phyloP scores from a whole-genome alignment of 1,140 invertebrate species.

The Cherax quadricarinatus region DNA sequence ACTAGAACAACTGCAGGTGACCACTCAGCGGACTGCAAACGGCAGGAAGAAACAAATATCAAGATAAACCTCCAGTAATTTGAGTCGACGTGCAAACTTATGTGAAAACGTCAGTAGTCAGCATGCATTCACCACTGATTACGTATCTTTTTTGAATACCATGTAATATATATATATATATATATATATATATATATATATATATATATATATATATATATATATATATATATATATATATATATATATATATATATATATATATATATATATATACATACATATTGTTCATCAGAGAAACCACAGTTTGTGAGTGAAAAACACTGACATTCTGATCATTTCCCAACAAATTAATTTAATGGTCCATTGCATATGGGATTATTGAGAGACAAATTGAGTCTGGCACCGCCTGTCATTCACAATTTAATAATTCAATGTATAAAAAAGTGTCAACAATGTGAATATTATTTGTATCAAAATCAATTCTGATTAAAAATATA shows the following conservation, averaged over 20 bases:
- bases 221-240: background rate
- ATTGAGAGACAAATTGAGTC: background rate
- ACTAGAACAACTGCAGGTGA: too few relatives aligned
- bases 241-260: background rate
- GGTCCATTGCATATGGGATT: background rate
- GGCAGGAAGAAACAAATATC: too few relatives aligned
- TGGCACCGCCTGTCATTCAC: background rate
- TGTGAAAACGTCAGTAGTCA: too few relatives aligned
- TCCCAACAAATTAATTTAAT: background rate
- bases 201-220: background rate
- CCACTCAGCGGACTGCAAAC: too few relatives aligned
- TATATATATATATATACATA: too few relatives aligned
- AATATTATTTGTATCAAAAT: background rate
- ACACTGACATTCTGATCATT: background rate
- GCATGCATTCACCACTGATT: too few relatives aligned
- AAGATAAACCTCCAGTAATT: too few relatives aligned
- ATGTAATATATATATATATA: too few relatives aligned
- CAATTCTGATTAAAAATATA: too few relatives aligned
- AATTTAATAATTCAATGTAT: background rate
- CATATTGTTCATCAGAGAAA: constrained; percentile 3
- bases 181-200: too few relatives aligned
- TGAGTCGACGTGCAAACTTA: too few relatives aligned
- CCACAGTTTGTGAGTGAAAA: background rate
- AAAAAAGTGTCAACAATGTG: background rate
- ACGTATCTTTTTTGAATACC: too few relatives aligned